phyloP scores from a whole-genome alignment of 2,888 invertebrate species.

The Catocala sponsa region DNA sequence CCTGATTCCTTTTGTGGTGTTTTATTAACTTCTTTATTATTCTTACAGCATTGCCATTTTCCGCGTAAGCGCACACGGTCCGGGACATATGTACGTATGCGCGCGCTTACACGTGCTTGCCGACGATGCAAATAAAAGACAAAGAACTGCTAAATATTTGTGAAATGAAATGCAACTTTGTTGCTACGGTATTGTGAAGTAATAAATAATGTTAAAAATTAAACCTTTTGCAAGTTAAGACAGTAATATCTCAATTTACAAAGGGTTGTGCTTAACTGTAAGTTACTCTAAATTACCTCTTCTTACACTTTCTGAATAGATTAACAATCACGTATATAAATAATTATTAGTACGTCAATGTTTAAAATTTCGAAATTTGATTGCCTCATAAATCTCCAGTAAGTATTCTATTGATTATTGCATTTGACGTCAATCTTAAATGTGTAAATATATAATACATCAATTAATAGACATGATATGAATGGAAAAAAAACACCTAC shows the following conservation, averaged over 20 bases:
- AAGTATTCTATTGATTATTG: constrained; percentile 6
- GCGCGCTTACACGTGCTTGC: constrained; percentile 29
- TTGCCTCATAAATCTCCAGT: not conserved
- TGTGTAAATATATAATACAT: constrained; percentile 5
- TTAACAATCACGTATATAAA: not conserved
- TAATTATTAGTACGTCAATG: not conserved
- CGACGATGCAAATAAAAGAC: constrained; percentile 30
- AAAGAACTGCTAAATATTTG: constrained; percentile 37
- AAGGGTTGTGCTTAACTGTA: not conserved
- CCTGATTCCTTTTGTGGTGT: constrained; percentile 34
- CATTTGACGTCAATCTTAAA: constrained; percentile 20
- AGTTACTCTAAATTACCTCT: not conserved
- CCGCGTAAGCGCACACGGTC: constrained; percentile 22
- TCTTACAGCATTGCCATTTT: constrained; percentile 39
- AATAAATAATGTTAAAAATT: constrained; percentile 12
- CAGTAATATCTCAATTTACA: constrained; percentile 1
- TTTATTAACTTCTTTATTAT: constrained; percentile 50
- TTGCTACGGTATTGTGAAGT: constrained; percentile 27
- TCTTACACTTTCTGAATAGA: not conserved
- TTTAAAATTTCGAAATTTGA: not conserved
- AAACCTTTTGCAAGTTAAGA: constrained; percentile 13
- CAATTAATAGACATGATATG: constrained; percentile 20
- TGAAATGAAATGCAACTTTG: constrained; percentile 29
- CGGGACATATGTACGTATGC: constrained; percentile 17
- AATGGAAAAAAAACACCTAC: constrained; percentile 8